Conservation (phyloP, 2,888 invertebrate genomes). For the Caenorhabditis angaria region DNA sequence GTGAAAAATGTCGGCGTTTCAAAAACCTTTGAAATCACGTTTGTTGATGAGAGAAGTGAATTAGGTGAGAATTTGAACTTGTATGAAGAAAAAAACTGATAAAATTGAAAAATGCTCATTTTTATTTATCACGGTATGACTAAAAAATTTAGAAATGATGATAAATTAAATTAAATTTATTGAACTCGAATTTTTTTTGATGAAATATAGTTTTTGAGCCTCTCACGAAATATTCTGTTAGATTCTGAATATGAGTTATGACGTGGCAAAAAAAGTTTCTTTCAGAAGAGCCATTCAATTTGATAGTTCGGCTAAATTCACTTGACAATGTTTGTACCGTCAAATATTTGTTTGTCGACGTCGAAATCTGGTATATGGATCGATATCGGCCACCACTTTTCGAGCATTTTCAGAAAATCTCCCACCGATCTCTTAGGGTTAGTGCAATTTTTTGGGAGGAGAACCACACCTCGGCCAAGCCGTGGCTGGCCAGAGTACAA, state of each 20-base stretch:
- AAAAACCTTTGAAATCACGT: constrained; percentile 44
- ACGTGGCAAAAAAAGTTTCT: background rate
- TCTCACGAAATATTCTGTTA: too few species aligned
- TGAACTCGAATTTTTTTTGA: too few species aligned
- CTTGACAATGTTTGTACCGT: constrained; percentile 25
- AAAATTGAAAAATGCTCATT: too few species aligned
- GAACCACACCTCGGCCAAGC: too few species aligned
- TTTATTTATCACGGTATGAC: too few species aligned
- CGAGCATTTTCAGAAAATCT: constrained; percentile 27
- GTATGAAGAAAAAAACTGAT: too few species aligned
- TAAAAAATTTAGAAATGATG: too few species aligned
- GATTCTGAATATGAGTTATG: too few species aligned
- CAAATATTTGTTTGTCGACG: constrained; percentile 29
- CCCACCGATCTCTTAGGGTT: constrained; percentile 22
- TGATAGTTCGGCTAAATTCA: constrained; percentile 36
- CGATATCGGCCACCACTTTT: constrained; percentile 40
- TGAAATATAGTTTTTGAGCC: too few species aligned
- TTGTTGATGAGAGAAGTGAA: constrained; percentile 35
- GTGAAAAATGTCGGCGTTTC: constrained; percentile 30
- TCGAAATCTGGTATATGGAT: constrained; percentile 50
- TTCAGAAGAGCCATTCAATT: constrained; percentile 42
- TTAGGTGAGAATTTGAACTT: constrained; percentile 21
- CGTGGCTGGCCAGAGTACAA: too few species aligned
- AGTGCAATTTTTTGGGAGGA: too few species aligned
- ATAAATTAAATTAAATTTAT: too few species aligned